Conservation (phyloP, 2,113 vertebrate genomes). For the Clarias magur region DNA sequence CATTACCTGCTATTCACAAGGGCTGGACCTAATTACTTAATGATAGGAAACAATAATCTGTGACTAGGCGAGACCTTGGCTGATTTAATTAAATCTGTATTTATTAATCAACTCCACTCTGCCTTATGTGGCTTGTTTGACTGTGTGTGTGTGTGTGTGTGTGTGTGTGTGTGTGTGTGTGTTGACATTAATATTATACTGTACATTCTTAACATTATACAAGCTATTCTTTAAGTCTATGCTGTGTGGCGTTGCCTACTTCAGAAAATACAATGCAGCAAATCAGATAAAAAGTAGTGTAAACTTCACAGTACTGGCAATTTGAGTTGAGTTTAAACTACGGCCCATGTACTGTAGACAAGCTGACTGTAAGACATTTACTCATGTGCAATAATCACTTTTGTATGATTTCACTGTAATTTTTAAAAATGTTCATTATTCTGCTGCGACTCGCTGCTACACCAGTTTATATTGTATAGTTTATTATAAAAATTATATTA, state of each 20-base stretch:
- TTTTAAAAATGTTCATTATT: neutral
- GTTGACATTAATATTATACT: neutral
- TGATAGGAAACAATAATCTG: conserved; percentile 82
- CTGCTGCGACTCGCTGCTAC: neutral
- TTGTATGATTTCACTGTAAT: neutral
- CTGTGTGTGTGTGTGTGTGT: neutral
- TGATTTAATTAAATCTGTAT: conserved; percentile 78
- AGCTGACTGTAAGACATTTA: neutral
- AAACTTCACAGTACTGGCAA: neutral
- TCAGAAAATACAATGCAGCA: neutral
- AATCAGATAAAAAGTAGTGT: neutral
- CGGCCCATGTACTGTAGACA: neutral
- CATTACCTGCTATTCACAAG: conserved; percentile 74
- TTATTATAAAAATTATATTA: neutral
- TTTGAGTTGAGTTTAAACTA: too few species aligned
- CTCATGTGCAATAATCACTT: neutral
- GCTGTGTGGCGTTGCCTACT: too few species aligned
- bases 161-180: neutral
- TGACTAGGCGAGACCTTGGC: conserved; percentile 75
- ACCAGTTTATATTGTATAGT: neutral
- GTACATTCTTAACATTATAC: neutral
- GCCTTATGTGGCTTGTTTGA: conserved; percentile 60
- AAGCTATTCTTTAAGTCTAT: neutral
- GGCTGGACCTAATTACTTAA: conserved; percentile 79
- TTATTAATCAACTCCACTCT: conserved; percentile 84